Conservation (phyloP, 2,797 vertebrate genomes). For the Taeniopygia guttata region DNA sequence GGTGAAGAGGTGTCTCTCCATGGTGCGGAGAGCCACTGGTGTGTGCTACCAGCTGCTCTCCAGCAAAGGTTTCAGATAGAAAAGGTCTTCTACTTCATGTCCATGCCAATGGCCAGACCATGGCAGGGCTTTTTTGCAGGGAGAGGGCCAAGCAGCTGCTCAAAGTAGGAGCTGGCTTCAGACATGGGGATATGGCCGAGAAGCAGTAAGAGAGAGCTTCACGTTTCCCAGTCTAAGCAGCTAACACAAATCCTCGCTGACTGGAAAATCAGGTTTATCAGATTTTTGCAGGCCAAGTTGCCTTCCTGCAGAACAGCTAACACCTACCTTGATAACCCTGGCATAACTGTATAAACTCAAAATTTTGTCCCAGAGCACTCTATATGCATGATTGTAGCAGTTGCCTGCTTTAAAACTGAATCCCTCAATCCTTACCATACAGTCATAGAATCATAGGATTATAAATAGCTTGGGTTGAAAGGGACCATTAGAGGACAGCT, state of each 20-base stretch:
- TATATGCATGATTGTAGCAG: not conserved
- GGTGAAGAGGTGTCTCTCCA: not conserved
- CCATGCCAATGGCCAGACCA: fast-evolving
- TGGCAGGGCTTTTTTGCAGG: not conserved
- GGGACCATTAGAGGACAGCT: not conserved
- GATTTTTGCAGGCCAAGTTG: not conserved
- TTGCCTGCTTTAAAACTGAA: not conserved
- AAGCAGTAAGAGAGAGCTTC: not conserved
- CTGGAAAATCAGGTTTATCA: not conserved
- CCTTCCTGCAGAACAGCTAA: not conserved
- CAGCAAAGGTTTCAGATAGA: not conserved
- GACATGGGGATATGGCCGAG: not conserved
- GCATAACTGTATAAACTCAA: not conserved
- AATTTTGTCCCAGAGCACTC: not conserved
- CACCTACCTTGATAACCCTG: fast-evolving
- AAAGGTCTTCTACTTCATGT: not conserved
- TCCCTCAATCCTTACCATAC: not conserved
- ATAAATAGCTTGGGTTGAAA: not conserved
- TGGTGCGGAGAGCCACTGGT: fast-evolving
- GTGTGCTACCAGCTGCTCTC: not conserved
- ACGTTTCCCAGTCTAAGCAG: not conserved
- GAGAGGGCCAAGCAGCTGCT: not conserved
- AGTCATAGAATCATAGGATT: not conserved
- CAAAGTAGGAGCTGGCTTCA: not conserved
- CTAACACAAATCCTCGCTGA: not conserved